Conservation (phyloP, 1,140 invertebrate genomes). For the Popillia japonica region DNA sequence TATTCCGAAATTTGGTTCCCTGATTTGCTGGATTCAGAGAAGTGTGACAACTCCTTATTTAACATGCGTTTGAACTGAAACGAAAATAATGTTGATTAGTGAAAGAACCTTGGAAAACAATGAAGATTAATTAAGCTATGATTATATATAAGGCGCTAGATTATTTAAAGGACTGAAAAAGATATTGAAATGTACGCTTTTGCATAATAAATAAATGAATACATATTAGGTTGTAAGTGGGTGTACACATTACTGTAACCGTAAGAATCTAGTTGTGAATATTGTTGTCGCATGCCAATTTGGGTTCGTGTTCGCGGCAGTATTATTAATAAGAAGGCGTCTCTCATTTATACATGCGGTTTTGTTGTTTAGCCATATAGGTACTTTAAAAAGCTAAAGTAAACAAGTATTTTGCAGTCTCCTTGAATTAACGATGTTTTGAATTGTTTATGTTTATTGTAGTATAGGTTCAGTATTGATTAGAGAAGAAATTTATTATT, state of each 20-base stretch:
- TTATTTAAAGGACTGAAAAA: neutral
- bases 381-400: neutral
- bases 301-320: neutral
- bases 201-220: neutral
- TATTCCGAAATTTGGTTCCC: constrained; percentile 99
- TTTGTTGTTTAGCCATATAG: neutral
- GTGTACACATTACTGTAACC: neutral
- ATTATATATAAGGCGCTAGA: neutral
- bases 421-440: too few relatives aligned
- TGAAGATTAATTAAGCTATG: constrained; percentile 9
- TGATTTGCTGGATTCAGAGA: constrained; percentile 98
- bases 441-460: too few relatives aligned
- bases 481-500: too few relatives aligned
- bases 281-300: neutral
- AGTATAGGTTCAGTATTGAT: too few relatives aligned
- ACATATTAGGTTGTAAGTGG: neutral
- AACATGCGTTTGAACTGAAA: constrained; percentile 99
- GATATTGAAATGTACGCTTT: neutral
- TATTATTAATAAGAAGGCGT: neutral
- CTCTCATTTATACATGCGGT: too few relatives aligned
- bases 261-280: neutral
- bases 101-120: constrained; percentile 16
- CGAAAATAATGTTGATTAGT: constrained; percentile 48
- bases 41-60: constrained; percentile 98
- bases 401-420: too few relatives aligned